These are phyloP conservation scores for Stenopsyche tienmushanensis DNA, from an alignment of 1,140 invertebrate genomes.

Conservation along the genomic window DNA sequence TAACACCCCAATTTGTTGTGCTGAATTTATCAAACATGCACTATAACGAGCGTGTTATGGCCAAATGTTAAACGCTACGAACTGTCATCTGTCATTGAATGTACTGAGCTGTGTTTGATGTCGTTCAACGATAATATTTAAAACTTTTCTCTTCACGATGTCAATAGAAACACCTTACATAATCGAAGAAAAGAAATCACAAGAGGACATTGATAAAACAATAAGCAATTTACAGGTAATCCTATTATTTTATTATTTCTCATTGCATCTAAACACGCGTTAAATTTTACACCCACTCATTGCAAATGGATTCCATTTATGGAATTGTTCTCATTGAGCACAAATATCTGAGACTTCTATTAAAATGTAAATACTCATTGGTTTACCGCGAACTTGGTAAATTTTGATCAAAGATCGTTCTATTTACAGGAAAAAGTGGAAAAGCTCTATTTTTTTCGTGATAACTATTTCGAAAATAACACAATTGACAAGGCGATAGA, in stretches of 20 bases:
- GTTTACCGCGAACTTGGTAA: not conserved
- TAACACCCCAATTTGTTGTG: too few species aligned
- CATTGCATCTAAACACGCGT: too few species aligned
- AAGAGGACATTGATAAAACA: conserved; percentile 36
- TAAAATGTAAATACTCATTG: not conserved
- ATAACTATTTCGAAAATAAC: conserved; percentile 79
- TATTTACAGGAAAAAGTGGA: conserved; percentile 64
- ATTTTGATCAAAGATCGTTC: too few species aligned
- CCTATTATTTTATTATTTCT: too few species aligned
- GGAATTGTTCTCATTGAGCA: conserved; percentile 12
- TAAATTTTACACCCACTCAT: conserved; percentile 29
- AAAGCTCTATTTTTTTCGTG: conserved; percentile 68
- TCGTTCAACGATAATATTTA: not conserved
- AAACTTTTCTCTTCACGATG: conserved; percentile 11
- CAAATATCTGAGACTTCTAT: not conserved
- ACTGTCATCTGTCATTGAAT: conserved; percentile 20
- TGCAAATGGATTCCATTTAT: conserved; percentile 34
- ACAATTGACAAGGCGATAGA: conserved; percentile 66
- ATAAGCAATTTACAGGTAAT: conserved; percentile 35
- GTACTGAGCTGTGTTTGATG: too few species aligned
- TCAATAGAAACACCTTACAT: conserved; percentile 29
- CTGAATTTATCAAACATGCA: too few species aligned
- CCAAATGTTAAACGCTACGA: too few species aligned
- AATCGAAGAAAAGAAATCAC: conserved; percentile 34
- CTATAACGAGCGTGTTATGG: too few species aligned